Evolutionary conservation across 2,888 invertebrate genomes (phyloP).

Genomic region (Sphecodes monilicornis): DNA sequence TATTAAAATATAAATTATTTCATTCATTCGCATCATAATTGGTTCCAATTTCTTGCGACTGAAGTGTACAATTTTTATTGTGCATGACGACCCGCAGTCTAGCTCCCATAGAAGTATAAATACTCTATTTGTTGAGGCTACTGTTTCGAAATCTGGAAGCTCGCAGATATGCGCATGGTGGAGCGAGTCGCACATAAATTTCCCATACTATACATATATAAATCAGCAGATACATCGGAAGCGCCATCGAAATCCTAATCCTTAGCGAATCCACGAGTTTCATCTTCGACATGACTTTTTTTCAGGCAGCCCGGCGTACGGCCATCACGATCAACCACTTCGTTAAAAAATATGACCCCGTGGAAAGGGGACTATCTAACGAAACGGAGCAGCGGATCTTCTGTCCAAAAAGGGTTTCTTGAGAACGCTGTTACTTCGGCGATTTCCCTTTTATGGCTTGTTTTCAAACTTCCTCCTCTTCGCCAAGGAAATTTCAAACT

Average conservation of each 20-base stretch:
- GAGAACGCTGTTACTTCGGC: background rate
- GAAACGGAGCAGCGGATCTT: background rate
- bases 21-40: too few species aligned
- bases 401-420: conserved; percentile 2
- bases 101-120: too few species aligned
- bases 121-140: too few species aligned
- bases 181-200: background rate
- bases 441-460: conserved; percentile 9
- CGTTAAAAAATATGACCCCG: conserved; percentile 13
- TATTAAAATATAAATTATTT: too few species aligned
- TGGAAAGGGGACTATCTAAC: background rate
- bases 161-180: background rate
- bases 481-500: background rate
- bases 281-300: conserved; percentile 5
- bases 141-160: background rate
- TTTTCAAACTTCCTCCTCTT: conserved; percentile 2
- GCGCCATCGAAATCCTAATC: background rate
- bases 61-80: too few species aligned
- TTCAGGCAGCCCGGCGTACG: background rate
- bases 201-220: background rate
- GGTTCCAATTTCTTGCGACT: too few species aligned
- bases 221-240: background rate
- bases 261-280: conserved; percentile 10
- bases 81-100: too few species aligned
- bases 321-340: background rate